Evolutionary conservation across 2,113 vertebrate species (phyloP), one percentile per base, ranked within the genome.

Genomic region (Perognathus longimembris): DNA sequence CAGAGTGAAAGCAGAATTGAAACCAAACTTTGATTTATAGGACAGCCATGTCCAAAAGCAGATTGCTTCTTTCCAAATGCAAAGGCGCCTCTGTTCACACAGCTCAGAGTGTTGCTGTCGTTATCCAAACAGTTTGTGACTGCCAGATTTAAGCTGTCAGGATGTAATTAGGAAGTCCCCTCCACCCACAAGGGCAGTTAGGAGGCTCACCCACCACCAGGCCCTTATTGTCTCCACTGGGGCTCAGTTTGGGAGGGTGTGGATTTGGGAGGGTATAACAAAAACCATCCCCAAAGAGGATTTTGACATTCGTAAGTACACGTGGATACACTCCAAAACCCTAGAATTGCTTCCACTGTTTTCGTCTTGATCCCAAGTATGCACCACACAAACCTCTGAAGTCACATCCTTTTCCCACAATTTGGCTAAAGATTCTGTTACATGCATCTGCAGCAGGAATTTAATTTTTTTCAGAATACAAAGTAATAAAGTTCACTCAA

Each of bases 151-250:
- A 97, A 96, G 93, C 85, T 98, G 98, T 98, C 96, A 96, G 96
- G 95, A 95, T 97, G 97, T 98, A 97, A 98, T 98, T 98, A 98
- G 97, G 97, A 97, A 97, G 92, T 83, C 96, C 90, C 96, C 97
- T 93, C 85, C 97, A 97, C 96, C 97, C 95, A 96, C 90, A 96
- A 94, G 80, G 94, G 88, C 95, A 96, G 79, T 96, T 95, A 97
- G 86, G 57, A 97, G 96, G 95, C 95, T 98, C 80, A 96, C 97
- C 96, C 97, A 97, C 96, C 90, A 59, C 88, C 95, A 97, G 93
- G 92, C 97, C 97, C 95, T 97, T 97, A 78, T 98, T 97, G 94
- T 97, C 94, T 95, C 71, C 78, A 89, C 74, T 34, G 95, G 85
- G 91, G 88, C 88, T 97, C 96, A 97, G 97, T 76, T 97, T 97